Conservation (phyloP, 35 echinoderm and acorn worm genomes). For the Acanthaster planci region DNA sequence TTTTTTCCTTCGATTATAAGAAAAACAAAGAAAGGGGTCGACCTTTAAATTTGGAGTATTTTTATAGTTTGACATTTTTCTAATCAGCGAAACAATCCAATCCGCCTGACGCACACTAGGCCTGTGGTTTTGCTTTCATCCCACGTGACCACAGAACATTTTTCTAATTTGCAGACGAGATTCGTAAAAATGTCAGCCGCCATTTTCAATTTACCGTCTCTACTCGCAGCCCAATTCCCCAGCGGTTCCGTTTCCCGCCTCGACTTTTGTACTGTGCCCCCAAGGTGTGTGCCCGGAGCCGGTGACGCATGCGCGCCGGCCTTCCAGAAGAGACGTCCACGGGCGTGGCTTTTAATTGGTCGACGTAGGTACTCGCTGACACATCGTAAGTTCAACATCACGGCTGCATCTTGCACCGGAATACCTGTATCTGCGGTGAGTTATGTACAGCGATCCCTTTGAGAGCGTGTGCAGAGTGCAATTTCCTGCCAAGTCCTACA, state of each 20-base stretch:
- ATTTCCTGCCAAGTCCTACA: no score
- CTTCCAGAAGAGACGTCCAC: background rate
- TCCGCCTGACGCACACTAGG: background rate
- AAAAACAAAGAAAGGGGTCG: no score
- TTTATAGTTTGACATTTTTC: no score
- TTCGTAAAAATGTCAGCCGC: background rate
- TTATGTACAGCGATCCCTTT: no score
- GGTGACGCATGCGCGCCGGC: background rate
- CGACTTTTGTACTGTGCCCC: constrained; percentile 6
- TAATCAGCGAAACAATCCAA: no score
- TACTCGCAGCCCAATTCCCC: background rate
- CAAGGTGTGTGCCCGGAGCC: background rate
- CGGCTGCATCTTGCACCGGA: no score
- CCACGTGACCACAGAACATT: constrained; percentile 12
- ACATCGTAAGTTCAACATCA: no score
- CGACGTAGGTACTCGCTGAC: background rate
- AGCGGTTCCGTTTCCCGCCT: background rate
- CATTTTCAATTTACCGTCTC: constrained; percentile 4
- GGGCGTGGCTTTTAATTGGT: constrained; percentile 7
- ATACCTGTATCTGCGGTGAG: no score
- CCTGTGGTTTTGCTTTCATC: background rate
- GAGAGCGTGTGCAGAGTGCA: no score
- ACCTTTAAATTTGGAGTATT: no score
- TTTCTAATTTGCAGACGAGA: constrained; percentile 16
- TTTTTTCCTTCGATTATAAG: no score